Percentiles rank a stretch among this genome's conserved stretches.
phyloP scores from a whole-genome alignment of 2,888 invertebrate genomes.

The Artemia sp. region DNA sequence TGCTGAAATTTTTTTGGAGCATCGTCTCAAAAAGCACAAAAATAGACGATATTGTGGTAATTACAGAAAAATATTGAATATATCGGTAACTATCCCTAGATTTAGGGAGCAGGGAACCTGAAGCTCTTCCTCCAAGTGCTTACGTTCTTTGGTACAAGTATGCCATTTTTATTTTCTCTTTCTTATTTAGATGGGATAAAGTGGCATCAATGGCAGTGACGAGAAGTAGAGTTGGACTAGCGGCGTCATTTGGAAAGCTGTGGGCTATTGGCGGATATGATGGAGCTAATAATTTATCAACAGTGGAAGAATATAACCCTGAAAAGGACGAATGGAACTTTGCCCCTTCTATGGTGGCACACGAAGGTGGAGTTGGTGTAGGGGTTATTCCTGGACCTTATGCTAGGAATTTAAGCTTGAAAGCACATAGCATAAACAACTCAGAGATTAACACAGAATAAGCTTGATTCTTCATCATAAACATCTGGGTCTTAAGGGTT shows the following conservation, averaged over 20 bases:
- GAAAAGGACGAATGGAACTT: constrained; percentile 51
- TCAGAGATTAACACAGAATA: no score
- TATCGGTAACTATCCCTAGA: background rate
- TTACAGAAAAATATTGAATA: no score
- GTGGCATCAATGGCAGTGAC: constrained; percentile 65
- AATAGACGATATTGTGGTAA: no score
- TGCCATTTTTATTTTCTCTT: constrained; percentile 24
- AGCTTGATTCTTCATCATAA: no score
- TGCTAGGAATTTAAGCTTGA: background rate
- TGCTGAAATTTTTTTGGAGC: no score
- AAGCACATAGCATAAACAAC: background rate
- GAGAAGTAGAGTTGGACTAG: constrained; percentile 59
- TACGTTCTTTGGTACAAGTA: constrained; percentile 25
- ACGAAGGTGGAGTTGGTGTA: constrained; percentile 77
- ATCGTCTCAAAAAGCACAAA: no score
- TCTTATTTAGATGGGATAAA: constrained; percentile 45
- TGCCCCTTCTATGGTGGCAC: constrained; percentile 59
- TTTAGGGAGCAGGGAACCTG: background rate
- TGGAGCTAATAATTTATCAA: constrained; percentile 47
- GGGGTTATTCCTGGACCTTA: constrained; percentile 48
- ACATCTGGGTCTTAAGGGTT: no score
- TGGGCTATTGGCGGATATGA: constrained; percentile 59
- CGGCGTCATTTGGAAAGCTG: constrained; percentile 62
- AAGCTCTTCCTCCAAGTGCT: background rate
- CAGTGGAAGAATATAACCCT: constrained; percentile 70